Evolutionary conservation across 2,888 invertebrate genomes (phyloP).

Genomic region (Smittia sp.): DNA sequence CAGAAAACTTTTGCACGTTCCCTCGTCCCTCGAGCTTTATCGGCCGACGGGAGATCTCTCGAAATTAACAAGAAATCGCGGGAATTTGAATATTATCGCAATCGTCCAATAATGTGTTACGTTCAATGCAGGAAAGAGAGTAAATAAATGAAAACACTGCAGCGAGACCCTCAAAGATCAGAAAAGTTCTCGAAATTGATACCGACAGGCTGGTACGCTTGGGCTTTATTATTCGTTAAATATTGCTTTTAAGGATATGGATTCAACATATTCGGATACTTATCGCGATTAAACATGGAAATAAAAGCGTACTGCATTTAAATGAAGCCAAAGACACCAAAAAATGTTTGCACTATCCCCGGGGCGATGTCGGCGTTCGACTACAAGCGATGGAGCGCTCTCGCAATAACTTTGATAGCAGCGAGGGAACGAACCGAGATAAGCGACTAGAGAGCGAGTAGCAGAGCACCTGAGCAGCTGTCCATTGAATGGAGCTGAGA

Average conservation of each 20-base stretch:
- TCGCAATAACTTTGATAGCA: too few species aligned
- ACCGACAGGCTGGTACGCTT: background rate
- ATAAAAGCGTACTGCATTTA: conserved; percentile 11
- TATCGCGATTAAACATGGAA: conserved; percentile 5
- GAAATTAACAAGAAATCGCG: conserved; percentile 33
- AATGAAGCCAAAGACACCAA: background rate
- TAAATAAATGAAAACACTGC: conserved; percentile 12
- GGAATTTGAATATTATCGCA: conserved; percentile 35
- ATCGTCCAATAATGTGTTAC: conserved; percentile 26
- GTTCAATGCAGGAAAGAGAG: background rate
- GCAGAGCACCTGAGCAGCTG: too few species aligned
- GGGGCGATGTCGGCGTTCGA: background rate
- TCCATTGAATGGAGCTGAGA: too few species aligned
- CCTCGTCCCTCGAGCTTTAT: background rate
- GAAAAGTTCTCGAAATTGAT: conserved; percentile 14
- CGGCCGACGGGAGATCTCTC: background rate
- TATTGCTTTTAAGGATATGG: conserved; percentile 27
- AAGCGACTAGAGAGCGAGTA: too few species aligned
- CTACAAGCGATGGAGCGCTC: too few species aligned
- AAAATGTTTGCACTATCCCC: background rate
- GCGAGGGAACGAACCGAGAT: too few species aligned
- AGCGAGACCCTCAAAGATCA: background rate
- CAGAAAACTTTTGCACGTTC: background rate
- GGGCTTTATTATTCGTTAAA: conserved; percentile 20
- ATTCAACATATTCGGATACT: conserved; percentile 29